A percentile compares a stretch with the other conserved stretches of the same genome.
Evolutionary conservation across 2,888 invertebrate genomes (phyloP).

Genomic region (Conchocele bisecta): DNA sequence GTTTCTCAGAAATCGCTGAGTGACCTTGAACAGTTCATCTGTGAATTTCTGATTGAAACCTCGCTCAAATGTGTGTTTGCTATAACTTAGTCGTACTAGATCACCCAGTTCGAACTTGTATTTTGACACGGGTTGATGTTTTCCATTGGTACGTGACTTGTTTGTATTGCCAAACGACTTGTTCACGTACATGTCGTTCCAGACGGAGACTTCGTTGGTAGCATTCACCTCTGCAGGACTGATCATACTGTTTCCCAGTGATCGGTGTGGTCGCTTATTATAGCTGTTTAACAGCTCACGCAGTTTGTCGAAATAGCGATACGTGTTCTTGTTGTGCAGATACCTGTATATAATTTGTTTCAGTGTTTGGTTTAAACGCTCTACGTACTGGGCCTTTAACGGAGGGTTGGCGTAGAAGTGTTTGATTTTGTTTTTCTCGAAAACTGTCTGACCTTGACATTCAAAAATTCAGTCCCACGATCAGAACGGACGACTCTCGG

Average conservation of each 20-base stretch:
- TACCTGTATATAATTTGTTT: neutral
- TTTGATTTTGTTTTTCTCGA: neutral
- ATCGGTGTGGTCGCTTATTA: neutral
- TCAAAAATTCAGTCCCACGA: neutral
- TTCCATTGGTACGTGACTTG: neutral
- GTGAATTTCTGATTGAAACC: slow-evolving; percentile 1
- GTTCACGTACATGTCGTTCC: slow-evolving; percentile 6
- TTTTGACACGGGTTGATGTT: neutral
- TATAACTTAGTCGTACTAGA: slow-evolving; percentile 1
- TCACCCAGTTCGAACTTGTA: neutral
- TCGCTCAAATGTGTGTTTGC: neutral
- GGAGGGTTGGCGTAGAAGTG: slow-evolving; percentile 6
- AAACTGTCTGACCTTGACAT: neutral
- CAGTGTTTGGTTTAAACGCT: neutral
- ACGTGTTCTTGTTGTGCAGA: slow-evolving; percentile 2
- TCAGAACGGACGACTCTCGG: neutral
- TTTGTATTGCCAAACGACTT: neutral
- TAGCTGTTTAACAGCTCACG: neutral
- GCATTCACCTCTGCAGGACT: neutral
- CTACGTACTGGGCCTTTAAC: neutral
- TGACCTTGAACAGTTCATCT: neutral
- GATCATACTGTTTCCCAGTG: neutral
- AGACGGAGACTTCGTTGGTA: neutral
- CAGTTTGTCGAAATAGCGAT: slow-evolving; percentile 7
- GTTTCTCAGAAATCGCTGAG: neutral